Percentiles rank a stretch among this genome's conserved stretches.
Conservation (phyloP, 2,113 vertebrate genomes). For the Tauraco erythrolophus region DNA sequence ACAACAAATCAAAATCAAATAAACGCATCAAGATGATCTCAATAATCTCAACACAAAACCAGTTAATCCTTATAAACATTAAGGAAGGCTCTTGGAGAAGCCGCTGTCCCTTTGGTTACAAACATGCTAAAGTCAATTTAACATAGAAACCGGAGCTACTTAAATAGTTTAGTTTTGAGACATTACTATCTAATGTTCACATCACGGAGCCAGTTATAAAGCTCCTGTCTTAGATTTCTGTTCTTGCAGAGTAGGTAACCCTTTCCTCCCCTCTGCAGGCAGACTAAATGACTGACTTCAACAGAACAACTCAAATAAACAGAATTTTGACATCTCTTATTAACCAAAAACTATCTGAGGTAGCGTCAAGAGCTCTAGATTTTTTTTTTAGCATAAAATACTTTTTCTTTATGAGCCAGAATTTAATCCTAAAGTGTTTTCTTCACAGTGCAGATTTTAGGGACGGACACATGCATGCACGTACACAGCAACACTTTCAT, state of each 20-base stretch:
- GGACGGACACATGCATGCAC: not conserved
- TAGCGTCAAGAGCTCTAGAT: not conserved
- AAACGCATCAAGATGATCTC: not conserved
- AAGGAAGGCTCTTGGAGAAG: conserved; percentile 12
- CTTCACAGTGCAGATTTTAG: not conserved
- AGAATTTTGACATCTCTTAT: not conserved
- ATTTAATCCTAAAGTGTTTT: not conserved
- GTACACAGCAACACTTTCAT: not conserved
- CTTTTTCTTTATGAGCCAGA: not conserved
- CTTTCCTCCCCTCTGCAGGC: conserved; percentile 34
- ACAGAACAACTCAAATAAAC: not conserved
- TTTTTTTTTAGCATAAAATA: not conserved
- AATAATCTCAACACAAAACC: not conserved
- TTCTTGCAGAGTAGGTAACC: conserved; percentile 6
- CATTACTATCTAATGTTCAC: conserved; percentile 35
- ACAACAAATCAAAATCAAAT: not conserved
- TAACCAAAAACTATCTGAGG: not conserved
- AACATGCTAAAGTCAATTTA: conserved; percentile 15
- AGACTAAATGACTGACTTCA: not conserved
- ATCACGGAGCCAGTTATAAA: conserved; percentile 27
- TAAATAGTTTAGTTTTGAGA: conserved; percentile 57
- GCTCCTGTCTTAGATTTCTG: not conserved
- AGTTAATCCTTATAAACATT: not conserved
- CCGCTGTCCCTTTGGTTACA: conserved; percentile 32
- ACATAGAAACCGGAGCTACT: conserved; percentile 22